Percentiles rank a stretch among this genome's conserved stretches.
phyloP scores from a whole-genome alignment of 2,113 vertebrate species.

The Prunella fulvescens region DNA sequence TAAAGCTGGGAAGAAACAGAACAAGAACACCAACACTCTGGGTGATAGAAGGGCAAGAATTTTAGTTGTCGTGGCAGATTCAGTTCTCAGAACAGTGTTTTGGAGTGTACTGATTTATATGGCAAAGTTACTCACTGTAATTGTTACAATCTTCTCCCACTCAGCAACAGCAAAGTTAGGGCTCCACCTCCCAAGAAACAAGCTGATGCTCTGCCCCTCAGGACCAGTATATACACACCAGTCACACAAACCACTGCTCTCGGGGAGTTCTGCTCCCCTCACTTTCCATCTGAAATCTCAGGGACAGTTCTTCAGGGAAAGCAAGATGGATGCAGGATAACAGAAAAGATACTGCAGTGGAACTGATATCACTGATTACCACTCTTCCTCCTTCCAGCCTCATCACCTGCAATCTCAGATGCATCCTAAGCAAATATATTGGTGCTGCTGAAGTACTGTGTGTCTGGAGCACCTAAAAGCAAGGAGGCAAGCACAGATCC shows the following conservation, averaged over 20 bases:
- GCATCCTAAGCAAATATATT: neutral
- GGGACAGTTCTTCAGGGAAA: neutral
- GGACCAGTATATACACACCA: neutral
- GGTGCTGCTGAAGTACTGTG: neutral
- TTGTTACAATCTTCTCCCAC: neutral
- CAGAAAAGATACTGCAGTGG: neutral
- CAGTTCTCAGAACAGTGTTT: neutral
- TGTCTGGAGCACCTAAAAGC: neutral
- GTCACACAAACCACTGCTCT: neutral
- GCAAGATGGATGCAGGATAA: neutral
- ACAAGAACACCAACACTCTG: neutral
- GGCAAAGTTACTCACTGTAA: neutral
- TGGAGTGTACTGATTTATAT: neutral
- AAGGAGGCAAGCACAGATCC: neutral
- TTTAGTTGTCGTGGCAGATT: neutral
- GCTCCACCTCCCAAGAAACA: conserved; percentile 45
- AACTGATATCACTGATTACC: neutral
- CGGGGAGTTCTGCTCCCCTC: neutral
- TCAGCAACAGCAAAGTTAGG: neutral
- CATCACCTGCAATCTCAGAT: neutral
- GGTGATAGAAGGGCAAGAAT: neutral
- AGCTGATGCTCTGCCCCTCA: neutral
- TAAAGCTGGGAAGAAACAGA: neutral
- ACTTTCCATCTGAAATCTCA: neutral
- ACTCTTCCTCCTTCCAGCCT: neutral